Base-by-base conservation (phyloP, 2,797 vertebrate species). In the Crenuchus spilurus region DNA sequence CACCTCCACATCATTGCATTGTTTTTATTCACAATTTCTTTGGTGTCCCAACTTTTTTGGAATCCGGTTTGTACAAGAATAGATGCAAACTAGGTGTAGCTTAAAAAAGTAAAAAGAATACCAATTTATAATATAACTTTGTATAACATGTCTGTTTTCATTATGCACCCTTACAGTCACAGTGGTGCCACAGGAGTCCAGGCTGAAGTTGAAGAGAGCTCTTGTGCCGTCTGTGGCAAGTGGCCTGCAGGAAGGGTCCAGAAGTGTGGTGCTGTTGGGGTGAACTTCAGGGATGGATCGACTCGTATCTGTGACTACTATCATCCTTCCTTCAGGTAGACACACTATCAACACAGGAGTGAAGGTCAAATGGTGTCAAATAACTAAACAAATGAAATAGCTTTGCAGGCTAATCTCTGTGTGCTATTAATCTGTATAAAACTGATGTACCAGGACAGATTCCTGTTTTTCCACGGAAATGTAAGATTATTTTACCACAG, bases 181-280 rank as follows among this genome's bases (percentile, higher is more conserved):
- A 20, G 85, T 84, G 70, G 88, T 90, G 28, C 89, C 88, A 78
- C 88, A 92, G 70, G 83, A 87, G 48, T 89, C 84, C 73, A 90
- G 61, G 0, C 84, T 84, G 82, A 91, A 89, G 70, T 74, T 87
- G 76, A 89, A 92, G 57, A 92, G 84, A 28, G 83, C 86, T 20
- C 83, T 84, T 39, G 69, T 82, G 61, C 84, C 42, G 35, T 86
- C 83, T 1, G 83, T 86, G 1, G 86, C 83, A 48, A 33, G 77
- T 42, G 88, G 90, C 75, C 85, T 87, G 79, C 90, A 92, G 41
- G 84, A 76, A 13, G 83, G 83, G 67, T 92, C 88, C 75, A 90
- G 87, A 16, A 92, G 80, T 26, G 75, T 87, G 51, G 87, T 89
- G 85, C 88, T 88, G 60, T 85, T 81, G 78, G 89, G 65, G 83